Evolutionary conservation across 2,113 vertebrate species (phyloP).

Genomic region (Gulo gulo): DNA sequence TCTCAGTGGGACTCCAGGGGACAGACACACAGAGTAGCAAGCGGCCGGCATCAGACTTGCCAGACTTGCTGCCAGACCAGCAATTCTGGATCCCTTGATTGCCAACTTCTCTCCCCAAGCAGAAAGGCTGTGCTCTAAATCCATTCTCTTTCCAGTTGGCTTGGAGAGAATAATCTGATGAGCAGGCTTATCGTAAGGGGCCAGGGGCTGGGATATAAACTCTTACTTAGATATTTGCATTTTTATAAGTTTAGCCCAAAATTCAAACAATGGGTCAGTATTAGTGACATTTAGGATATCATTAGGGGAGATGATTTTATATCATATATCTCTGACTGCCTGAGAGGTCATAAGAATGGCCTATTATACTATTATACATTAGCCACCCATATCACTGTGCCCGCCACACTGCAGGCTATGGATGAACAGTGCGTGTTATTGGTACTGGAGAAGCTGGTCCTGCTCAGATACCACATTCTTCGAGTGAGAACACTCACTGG

Average conservation of each 20-base stretch:
- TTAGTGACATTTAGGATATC: background rate
- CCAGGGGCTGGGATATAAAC: background rate
- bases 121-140: background rate
- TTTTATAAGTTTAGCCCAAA: background rate
- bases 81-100: background rate
- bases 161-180: background rate
- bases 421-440: background rate
- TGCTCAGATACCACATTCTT: background rate
- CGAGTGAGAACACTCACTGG: background rate
- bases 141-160: background rate
- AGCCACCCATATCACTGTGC: background rate
- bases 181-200: background rate
- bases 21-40: background rate
- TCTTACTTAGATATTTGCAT: background rate
- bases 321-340: background rate
- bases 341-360: background rate
- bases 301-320: background rate
- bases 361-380: background rate
- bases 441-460: background rate
- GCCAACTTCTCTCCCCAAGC: background rate
- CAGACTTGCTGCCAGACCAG: background rate
- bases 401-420: rapidly evolving
- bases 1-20: background rate
- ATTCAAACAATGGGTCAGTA: background rate
- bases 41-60: too few relatives aligned